Conservation (phyloP, 2,797 vertebrate genomes). For the Phrynocephalus forsythii region DNA sequence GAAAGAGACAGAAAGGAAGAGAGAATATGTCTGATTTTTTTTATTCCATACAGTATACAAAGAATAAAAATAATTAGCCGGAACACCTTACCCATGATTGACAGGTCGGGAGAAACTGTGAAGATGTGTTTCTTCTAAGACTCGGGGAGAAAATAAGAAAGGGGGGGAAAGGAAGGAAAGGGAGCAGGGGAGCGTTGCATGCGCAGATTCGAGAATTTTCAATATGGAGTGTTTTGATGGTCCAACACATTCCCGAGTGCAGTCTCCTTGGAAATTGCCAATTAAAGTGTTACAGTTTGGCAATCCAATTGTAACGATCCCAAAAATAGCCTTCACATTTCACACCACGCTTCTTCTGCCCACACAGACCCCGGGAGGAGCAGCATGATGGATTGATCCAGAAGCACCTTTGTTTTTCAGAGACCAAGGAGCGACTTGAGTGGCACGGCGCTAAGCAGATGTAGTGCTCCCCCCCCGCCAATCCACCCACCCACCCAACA, state of each 20-base stretch:
- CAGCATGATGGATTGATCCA: not conserved
- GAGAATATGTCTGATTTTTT: not conserved
- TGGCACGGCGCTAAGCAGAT: not conserved
- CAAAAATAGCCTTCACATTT: slow-evolving; percentile 6
- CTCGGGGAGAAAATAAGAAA: not conserved
- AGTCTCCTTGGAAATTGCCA: slow-evolving; percentile 20
- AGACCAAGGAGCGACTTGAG: not conserved
- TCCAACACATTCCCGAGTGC: not conserved
- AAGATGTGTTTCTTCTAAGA: accelerated
- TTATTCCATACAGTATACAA: accelerated
- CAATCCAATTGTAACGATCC: slow-evolving; percentile 13
- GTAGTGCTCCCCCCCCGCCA: too few relatives aligned
- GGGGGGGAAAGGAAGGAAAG: not conserved
- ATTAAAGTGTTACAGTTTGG: slow-evolving; percentile 14
- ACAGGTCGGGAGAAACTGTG: slow-evolving; percentile 34
- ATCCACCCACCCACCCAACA: not conserved
- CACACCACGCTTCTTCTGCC: not conserved
- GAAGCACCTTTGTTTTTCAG: slow-evolving; percentile 7
- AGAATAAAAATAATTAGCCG: slow-evolving; percentile 68
- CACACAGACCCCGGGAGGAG: not conserved
- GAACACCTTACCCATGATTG: slow-evolving; percentile 36
- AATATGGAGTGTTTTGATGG: slow-evolving; percentile 6
- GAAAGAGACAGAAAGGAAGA: not conserved
- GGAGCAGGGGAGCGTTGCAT: not conserved
- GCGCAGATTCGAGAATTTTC: not conserved